phyloP scores from a whole-genome alignment of 2,888 invertebrate genomes.

The Coecobrya sp. region DNA sequence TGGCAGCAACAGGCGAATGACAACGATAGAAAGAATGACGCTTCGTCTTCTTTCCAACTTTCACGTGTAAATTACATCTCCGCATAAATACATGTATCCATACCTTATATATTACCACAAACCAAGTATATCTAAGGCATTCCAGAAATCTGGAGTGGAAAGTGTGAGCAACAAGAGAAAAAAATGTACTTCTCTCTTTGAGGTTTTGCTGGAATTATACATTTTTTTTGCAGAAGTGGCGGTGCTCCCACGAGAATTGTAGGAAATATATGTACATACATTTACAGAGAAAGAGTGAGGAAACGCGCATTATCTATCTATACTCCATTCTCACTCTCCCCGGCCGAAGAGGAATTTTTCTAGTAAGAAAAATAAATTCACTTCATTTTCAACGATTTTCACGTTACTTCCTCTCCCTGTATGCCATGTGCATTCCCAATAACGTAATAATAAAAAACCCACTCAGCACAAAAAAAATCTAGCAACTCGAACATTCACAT shows the following conservation, averaged over 20 bases:
- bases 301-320: neutral
- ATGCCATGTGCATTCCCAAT: neutral
- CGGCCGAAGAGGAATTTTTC: neutral
- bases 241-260: neutral
- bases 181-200: neutral
- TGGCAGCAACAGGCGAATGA: constrained; percentile 49
- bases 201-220: neutral
- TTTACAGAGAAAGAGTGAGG: neutral
- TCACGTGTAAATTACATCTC: constrained; percentile 45
- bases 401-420: constrained; percentile 24
- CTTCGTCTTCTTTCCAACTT: neutral
- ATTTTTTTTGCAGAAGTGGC: neutral
- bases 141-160: neutral
- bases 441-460: constrained; percentile 13
- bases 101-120: neutral
- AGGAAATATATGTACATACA: neutral
- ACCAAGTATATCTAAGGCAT: neutral
- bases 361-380: constrained; percentile 37
- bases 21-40: constrained; percentile 8
- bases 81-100: neutral
- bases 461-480: constrained; percentile 4
- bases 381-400: constrained; percentile 40
- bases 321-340: no score
- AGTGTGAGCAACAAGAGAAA: neutral
- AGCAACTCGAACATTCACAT: constrained; percentile 22